These are phyloP conservation scores for Iphiclides podalirius DNA, from an alignment of 2,888 invertebrate species.

Conservation along the genomic window DNA sequence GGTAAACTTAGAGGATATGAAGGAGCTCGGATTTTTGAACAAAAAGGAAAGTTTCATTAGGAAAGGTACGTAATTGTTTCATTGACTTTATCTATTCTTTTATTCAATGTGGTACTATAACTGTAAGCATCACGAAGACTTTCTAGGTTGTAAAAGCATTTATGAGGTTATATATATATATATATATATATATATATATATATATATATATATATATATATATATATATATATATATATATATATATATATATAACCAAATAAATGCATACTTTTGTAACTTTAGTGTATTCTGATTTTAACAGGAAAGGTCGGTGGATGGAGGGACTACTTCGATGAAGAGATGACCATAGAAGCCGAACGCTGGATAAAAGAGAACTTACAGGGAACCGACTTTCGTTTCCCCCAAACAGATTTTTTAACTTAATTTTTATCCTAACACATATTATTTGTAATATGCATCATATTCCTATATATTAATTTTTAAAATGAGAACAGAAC, in stretches of 20 bases:
- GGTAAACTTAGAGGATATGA: conserved; percentile 81
- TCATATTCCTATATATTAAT: too few relatives aligned
- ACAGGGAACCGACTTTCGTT: conserved; percentile 38
- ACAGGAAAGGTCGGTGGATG: conserved; percentile 12
- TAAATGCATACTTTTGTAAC: background rate
- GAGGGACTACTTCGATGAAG: conserved; percentile 82
- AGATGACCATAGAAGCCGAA: conserved; percentile 82
- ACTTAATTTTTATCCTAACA: too few relatives aligned
- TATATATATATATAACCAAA: background rate
- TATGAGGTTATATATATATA: too few relatives aligned
- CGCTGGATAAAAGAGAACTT: conserved; percentile 84
- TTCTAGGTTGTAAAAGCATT: too few relatives aligned
- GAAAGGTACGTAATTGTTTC: conserved; percentile 50
- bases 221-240: too few relatives aligned
- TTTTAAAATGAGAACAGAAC: too few relatives aligned
- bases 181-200: too few relatives aligned
- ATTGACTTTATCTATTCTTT: too few relatives aligned
- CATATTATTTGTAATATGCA: too few relatives aligned
- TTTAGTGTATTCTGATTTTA: background rate
- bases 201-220: too few relatives aligned
- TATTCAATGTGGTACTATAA: too few relatives aligned
- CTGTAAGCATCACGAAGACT: too few relatives aligned
- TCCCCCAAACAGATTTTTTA: conserved; percentile 1
- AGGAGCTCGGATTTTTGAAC: conserved; percentile 69
- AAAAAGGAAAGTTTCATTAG: conserved; percentile 79